A percentile compares a stretch with the other conserved stretches of the same genome.
Evolutionary conservation across 2,797 vertebrate genomes (phyloP).

Genomic region (Agapornis canus): DNA sequence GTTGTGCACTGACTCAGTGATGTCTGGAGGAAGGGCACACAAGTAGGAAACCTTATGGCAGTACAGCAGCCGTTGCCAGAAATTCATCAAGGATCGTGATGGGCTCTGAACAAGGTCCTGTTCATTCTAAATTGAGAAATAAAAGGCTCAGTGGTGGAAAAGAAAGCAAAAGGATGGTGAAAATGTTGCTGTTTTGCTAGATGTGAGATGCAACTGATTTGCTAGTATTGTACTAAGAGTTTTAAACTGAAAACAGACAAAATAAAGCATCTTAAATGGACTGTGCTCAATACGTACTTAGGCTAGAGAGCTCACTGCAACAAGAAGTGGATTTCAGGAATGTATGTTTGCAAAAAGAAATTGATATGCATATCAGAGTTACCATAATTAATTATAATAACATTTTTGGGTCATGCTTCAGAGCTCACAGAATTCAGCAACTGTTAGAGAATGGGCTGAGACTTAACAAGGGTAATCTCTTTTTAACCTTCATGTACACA

Average conservation of each 20-base stretch:
- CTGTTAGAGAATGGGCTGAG: neutral
- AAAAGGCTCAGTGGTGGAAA: neutral
- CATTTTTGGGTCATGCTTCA: slow-evolving; percentile 46
- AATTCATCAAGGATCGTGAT: slow-evolving; percentile 32
- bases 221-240: neutral
- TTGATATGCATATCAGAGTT: slow-evolving; percentile 43
- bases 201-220: neutral
- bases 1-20: neutral
- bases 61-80: neutral
- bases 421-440: slow-evolving; percentile 36
- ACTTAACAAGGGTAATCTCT: slow-evolving; percentile 24
- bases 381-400: slow-evolving; percentile 55
- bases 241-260: neutral
- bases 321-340: slow-evolving; percentile 5
- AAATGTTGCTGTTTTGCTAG: neutral
- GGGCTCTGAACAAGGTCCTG: slow-evolving; percentile 15
- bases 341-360: slow-evolving; percentile 2
- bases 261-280: neutral
- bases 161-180: neutral
- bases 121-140: neutral
- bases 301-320: neutral
- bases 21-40: slow-evolving; percentile 37
- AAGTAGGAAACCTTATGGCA: slow-evolving; percentile 52
- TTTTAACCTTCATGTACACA: slow-evolving; percentile 6
- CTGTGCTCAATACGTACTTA: neutral